A percentile compares a stretch with the other conserved stretches of the same genome.
Evolutionary conservation across 2,797 vertebrate species (phyloP).

Genomic region (Eupleurogrammus muticus): DNA sequence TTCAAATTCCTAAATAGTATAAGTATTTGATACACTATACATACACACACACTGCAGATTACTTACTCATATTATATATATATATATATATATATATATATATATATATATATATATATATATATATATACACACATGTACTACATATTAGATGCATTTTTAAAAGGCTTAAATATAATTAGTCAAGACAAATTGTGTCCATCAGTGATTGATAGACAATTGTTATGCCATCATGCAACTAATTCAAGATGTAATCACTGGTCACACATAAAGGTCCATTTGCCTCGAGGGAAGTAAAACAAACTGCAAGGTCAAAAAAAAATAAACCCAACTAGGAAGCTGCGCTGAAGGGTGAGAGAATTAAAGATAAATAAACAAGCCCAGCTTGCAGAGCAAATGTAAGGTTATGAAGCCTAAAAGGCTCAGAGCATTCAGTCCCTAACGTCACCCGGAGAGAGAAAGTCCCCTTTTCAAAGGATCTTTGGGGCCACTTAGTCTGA

Average conservation of each 20-base stretch:
- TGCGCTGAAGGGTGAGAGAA: constrained; percentile 73
- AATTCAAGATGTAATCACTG: constrained; percentile 74
- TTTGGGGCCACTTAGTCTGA: constrained; percentile 95
- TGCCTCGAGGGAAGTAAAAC: constrained; percentile 75
- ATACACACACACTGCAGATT: too few relatives aligned
- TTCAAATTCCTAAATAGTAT: too few relatives aligned
- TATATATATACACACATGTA: too few relatives aligned
- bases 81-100: too few relatives aligned
- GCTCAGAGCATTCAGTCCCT: constrained; percentile 67
- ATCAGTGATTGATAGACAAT: constrained; percentile 53
- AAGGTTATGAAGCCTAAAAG: constrained; percentile 67
- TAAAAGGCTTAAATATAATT: constrained; percentile 10
- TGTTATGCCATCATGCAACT: constrained; percentile 64
- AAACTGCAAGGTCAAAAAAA: constrained; percentile 73
- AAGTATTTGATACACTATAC: too few relatives aligned
- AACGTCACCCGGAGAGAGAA: constrained; percentile 68
- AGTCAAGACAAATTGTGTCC: constrained; percentile 19
- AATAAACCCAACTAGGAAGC: constrained; percentile 75
- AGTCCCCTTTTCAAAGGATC: constrained; percentile 84
- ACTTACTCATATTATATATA: too few relatives aligned
- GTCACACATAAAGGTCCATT: constrained; percentile 65
- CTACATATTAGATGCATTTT: neutral
- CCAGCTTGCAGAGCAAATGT: constrained; percentile 63
- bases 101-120: too few relatives aligned
- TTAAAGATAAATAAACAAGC: constrained; percentile 81